A percentile compares a stretch with the other conserved stretches of the same genome.
Evolutionary conservation across 1,140 invertebrate species (phyloP).

Genomic region (Leptonema lineaticorne): DNA sequence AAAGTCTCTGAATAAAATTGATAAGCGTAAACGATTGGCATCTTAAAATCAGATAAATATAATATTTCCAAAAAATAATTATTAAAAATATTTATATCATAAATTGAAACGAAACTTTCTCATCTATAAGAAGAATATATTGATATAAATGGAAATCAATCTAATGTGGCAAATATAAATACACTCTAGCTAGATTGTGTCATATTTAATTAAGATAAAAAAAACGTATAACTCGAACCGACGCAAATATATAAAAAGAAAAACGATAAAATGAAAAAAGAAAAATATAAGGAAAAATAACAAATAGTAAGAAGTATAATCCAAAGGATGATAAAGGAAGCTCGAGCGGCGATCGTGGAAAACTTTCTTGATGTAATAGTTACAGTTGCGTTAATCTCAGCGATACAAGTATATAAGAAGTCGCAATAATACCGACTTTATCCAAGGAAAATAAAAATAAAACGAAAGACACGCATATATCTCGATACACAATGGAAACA

Average conservation of each 20-base stretch:
- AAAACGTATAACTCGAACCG: not conserved
- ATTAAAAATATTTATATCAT: no score
- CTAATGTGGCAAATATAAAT: not conserved
- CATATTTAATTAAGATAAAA: slow-evolving; percentile 37
- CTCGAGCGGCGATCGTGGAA: not conserved
- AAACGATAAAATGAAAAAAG: not conserved
- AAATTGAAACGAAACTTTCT: no score
- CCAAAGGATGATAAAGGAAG: slow-evolving; percentile 20
- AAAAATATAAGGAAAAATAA: slow-evolving; percentile 14
- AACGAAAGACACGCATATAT: no score
- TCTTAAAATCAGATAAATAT: no score
- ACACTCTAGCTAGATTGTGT: not conserved
- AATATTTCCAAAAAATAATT: no score
- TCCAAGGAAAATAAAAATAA: not conserved
- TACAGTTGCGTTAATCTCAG: slow-evolving; percentile 17
- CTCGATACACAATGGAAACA: no score
- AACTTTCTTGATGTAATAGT: slow-evolving; percentile 20
- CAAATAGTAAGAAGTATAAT: slow-evolving; percentile 14
- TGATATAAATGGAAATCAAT: not conserved
- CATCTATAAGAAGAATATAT: no score
- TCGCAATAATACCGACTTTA: slow-evolving; percentile 7
- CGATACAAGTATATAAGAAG: slow-evolving; percentile 5
- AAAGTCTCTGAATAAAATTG: no score
- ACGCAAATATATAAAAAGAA: slow-evolving; percentile 6
- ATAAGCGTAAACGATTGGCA: no score